Base-by-base conservation (phyloP, 2,888 invertebrate species). In the Ashinkailepas kermadecensis region DNA sequence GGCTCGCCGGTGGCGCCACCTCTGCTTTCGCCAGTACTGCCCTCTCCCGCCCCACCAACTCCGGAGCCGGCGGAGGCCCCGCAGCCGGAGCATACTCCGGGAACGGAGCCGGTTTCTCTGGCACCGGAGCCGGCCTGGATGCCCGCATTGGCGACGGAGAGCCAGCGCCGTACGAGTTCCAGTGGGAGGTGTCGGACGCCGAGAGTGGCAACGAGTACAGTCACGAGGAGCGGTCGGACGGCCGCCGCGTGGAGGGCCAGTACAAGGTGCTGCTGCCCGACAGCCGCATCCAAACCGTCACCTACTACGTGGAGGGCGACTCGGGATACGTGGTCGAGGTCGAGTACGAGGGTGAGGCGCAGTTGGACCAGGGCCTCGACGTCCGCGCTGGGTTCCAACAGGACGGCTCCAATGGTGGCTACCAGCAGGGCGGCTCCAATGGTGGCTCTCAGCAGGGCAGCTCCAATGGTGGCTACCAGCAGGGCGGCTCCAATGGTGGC, bases 251-350 rank as follows among this genome's bases (percentile, higher is more conserved):
- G 67, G 67, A 67, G 4, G 67, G 67, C 23, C 25, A 25, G 67
- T 67, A 67, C 67, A 10, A n/a, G 12, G 67, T 67, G 12, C 67
- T 67, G 23, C 25, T 67, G 67, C 67, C 67, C 25, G 67, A 67
- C n/a, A 67, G 12, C 25, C 67, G 67, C 67, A 10, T 67, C 25
- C 67, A 67, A 25, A 67, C 67, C 2, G 67, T 67, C 4, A 67
- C 67, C 25, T 67, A 67, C 67, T 67, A 67, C 67, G 67, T 67
- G 25, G n/a, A 67, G 67, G 67, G 67, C 67, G 67, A 67, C 25
- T 67, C 67, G 10, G 67, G 67, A 4, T 67, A 67, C n/a, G 67
- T 67, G 67, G 67, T 67, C 12, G 25, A 67, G 67, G n/a, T 67
- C 9, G 67, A 25, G 67, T 67, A 67, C 67, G 67, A 67, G 25